phyloP scores from a whole-genome alignment of 2,797 vertebrate genomes.

The Sebastolobus alascanus region DNA sequence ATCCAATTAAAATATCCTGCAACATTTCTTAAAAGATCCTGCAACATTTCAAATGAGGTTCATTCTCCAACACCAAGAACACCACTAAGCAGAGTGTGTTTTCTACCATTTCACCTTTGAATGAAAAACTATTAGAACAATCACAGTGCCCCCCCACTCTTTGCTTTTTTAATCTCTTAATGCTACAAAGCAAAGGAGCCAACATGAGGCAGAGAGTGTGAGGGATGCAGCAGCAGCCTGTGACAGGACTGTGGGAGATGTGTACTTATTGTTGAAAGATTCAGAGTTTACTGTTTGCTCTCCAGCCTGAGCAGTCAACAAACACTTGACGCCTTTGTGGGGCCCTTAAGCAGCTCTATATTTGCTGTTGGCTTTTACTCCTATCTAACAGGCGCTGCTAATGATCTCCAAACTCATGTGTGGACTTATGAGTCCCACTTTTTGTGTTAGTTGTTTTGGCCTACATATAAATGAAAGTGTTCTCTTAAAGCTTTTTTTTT shows the following conservation, averaged over 20 bases:
- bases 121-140: neutral
- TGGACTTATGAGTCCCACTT: slow-evolving; percentile 50
- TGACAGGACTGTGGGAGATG: slow-evolving; percentile 61
- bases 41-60: neutral
- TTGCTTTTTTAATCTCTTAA: slow-evolving; percentile 49
- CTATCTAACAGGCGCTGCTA: slow-evolving; percentile 79
- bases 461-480: slow-evolving; percentile 34
- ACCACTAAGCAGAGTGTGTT: neutral
- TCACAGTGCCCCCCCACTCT: neutral
- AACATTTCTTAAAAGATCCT: neutral
- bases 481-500: slow-evolving; percentile 5
- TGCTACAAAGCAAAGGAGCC: slow-evolving; percentile 43
- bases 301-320: slow-evolving; percentile 91
- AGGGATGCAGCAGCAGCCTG: slow-evolving; percentile 53
- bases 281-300: slow-evolving; percentile 89
- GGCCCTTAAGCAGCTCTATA: slow-evolving; percentile 86
- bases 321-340: slow-evolving; percentile 91
- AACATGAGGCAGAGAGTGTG: slow-evolving; percentile 37
- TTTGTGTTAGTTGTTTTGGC: slow-evolving; percentile 44
- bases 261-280: slow-evolving; percentile 80
- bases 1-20: neutral
- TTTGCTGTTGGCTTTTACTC: slow-evolving; percentile 88
- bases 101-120: neutral
- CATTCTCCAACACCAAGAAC: neutral
- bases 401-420: slow-evolving; percentile 75